Conservation (phyloP, 2,113 vertebrate genomes). For the Engraulis encrasicolus region DNA sequence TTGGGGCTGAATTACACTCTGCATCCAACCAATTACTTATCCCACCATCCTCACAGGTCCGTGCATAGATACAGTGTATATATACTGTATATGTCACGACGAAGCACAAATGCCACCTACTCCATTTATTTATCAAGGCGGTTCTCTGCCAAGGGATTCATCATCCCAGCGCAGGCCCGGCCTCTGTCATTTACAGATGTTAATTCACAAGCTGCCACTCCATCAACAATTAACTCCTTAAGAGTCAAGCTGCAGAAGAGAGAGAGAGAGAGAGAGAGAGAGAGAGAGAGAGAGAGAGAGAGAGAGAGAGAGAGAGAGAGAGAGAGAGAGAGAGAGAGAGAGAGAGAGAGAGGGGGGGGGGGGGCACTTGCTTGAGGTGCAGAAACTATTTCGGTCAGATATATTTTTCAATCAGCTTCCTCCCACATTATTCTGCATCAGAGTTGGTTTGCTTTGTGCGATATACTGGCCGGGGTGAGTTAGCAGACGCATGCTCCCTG, state of each 20-base stretch:
- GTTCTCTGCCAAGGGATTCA: slow-evolving; percentile 46
- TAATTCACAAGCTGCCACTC: slow-evolving; percentile 34
- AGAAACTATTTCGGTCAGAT: not conserved
- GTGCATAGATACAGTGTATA: too few species aligned
- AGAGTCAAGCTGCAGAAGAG: not conserved
- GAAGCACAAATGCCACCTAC: slow-evolving; percentile 11
- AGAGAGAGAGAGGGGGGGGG: not conserved
- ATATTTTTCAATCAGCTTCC: not conserved
- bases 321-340: not conserved
- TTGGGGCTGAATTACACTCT: slow-evolving; percentile 59
- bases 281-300: not conserved
- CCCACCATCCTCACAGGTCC: slow-evolving; percentile 41
- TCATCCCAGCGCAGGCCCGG: slow-evolving; percentile 51
- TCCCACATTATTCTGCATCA: not conserved
- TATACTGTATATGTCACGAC: slow-evolving; percentile 14
- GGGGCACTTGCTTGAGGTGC: too few species aligned
- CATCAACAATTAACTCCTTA: slow-evolving; percentile 23
- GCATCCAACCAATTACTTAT: slow-evolving; percentile 64
- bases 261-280: not conserved
- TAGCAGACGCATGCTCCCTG: not conserved
- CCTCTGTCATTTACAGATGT: slow-evolving; percentile 50
- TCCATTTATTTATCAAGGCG: slow-evolving; percentile 47
- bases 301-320: not conserved
- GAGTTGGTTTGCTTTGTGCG: not conserved
- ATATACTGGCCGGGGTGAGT: not conserved